Evolutionary conservation across 2,797 vertebrate genomes (phyloP).

Genomic region (Thaleichthys pacificus): DNA sequence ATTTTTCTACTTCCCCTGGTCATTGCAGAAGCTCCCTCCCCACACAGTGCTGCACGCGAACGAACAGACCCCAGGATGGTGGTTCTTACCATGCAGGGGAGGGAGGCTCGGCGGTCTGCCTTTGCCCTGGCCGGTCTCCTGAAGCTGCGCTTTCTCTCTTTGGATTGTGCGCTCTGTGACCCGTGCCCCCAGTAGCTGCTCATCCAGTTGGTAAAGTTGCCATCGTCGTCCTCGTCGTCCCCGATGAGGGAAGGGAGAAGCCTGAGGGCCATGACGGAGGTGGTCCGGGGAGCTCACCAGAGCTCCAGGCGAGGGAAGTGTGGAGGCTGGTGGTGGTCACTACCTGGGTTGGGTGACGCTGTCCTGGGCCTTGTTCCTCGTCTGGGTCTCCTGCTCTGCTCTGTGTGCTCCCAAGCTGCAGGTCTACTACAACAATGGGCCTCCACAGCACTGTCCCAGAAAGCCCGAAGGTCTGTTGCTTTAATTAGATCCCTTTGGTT

Average conservation of each 20-base stretch:
- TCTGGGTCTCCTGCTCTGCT: not conserved
- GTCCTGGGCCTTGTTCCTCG: not conserved
- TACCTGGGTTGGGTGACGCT: slow-evolving; percentile 14
- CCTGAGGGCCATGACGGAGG: slow-evolving; percentile 70
- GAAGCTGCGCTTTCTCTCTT: slow-evolving; percentile 77
- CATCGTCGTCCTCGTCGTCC: slow-evolving; percentile 93
- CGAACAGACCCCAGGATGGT: not conserved
- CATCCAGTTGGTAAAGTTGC: slow-evolving; percentile 97
- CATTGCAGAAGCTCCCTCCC: no score
- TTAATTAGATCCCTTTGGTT: slow-evolving; percentile 50
- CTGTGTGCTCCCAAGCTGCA: slow-evolving; percentile 7
- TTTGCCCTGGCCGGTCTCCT: slow-evolving; percentile 60
- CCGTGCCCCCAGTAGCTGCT: slow-evolving; percentile 96
- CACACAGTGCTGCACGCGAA: not conserved
- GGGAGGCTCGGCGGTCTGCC: slow-evolving; percentile 82
- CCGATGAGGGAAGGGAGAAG: slow-evolving; percentile 72
- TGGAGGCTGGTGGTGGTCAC: slow-evolving; percentile 20
- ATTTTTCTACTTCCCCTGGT: no score
- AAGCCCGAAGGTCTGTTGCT: slow-evolving; percentile 35
- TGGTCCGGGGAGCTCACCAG: slow-evolving; percentile 41
- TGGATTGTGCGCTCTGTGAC: slow-evolving; percentile 51
- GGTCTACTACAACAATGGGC: slow-evolving; percentile 22
- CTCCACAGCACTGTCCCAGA: slow-evolving; percentile 30
- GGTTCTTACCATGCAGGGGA: slow-evolving; percentile 84
- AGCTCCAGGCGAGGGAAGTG: slow-evolving; percentile 28